Evolutionary conservation across 2,888 invertebrate genomes (phyloP).

Genomic region (Epistrophe grossulariae): DNA sequence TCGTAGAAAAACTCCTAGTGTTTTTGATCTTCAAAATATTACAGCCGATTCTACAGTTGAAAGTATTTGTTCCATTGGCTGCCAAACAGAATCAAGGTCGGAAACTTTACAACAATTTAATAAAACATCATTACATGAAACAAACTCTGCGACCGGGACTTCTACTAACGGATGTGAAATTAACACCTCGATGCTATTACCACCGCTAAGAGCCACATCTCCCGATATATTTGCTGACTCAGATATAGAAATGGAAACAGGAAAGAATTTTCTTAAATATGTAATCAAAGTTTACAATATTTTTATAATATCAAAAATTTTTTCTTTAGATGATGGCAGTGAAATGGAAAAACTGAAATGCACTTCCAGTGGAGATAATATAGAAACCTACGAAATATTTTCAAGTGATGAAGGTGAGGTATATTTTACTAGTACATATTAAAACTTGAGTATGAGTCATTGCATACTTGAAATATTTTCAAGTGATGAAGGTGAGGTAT

Average conservation of each 20-base stretch:
- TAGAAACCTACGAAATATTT: constrained; percentile 79
- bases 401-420: constrained; percentile 82
- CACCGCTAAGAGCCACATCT: constrained; percentile 78
- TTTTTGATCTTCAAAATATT: neutral
- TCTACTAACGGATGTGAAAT: neutral
- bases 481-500: constrained; percentile 81
- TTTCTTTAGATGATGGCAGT: constrained; percentile 29
- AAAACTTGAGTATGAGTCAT: no score
- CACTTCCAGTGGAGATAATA: constrained; percentile 35
- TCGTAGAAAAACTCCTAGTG: neutral
- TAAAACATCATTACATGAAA: neutral
- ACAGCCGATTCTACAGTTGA: no score
- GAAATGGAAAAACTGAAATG: constrained; percentile 10
- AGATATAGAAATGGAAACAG: constrained; percentile 78
- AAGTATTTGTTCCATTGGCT: neutral
- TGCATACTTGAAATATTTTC: constrained; percentile 81
- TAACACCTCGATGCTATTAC: neutral
- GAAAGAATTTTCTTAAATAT: neutral
- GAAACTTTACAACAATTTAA: neutral
- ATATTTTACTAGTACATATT: neutral
- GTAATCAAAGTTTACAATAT: neutral
- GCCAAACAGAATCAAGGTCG: neutral
- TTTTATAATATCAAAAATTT: neutral
- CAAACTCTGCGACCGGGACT: neutral
- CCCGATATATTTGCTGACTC: constrained; percentile 83